These are phyloP conservation scores for Siderastrea radians DNA, from an alignment of 92 coral and sea anemone species.

Conservation along the genomic window DNA sequence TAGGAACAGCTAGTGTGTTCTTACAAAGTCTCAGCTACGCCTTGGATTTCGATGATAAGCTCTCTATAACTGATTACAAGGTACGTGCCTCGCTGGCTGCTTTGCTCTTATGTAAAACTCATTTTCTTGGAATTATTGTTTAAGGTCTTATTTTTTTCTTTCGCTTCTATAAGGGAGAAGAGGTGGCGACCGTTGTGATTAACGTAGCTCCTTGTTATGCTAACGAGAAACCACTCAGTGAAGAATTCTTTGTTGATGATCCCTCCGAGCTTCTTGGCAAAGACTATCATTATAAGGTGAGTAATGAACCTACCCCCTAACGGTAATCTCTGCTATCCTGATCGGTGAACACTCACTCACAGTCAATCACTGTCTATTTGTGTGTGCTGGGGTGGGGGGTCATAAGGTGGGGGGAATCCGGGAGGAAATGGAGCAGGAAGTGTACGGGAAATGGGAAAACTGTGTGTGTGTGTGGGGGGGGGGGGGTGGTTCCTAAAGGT, in stretches of 20 bases:
- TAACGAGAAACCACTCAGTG: slow-evolving; percentile 88
- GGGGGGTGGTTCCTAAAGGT: no score
- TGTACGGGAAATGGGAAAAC: no score
- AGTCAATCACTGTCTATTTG: no score
- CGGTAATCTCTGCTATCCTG: no score
- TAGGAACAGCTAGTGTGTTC: slow-evolving; percentile 97
- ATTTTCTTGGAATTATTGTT: background rate
- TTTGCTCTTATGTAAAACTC: no score
- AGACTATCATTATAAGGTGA: slow-evolving; percentile 97
- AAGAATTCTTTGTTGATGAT: slow-evolving; percentile 93
- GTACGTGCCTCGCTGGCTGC: slow-evolving; percentile 39
- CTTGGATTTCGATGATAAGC: slow-evolving; percentile 97
- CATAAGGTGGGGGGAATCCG: no score
- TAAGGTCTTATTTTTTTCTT: background rate
- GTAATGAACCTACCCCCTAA: no score
- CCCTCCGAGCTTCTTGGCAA: slow-evolving; percentile 92
- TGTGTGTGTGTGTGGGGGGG: no score
- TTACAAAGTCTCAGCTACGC: slow-evolving; percentile 96
- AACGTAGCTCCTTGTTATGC: slow-evolving; percentile 92
- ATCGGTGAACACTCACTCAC: no score
- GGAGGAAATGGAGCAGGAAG: no score
- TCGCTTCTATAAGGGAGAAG: slow-evolving; percentile 80
- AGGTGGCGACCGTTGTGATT: slow-evolving; percentile 91
- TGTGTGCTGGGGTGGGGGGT: no score
- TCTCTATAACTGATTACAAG: slow-evolving; percentile 97